Evolutionary conservation across 2,113 vertebrate genomes (phyloP).

Genomic region (Leucopsar rothschildi): DNA sequence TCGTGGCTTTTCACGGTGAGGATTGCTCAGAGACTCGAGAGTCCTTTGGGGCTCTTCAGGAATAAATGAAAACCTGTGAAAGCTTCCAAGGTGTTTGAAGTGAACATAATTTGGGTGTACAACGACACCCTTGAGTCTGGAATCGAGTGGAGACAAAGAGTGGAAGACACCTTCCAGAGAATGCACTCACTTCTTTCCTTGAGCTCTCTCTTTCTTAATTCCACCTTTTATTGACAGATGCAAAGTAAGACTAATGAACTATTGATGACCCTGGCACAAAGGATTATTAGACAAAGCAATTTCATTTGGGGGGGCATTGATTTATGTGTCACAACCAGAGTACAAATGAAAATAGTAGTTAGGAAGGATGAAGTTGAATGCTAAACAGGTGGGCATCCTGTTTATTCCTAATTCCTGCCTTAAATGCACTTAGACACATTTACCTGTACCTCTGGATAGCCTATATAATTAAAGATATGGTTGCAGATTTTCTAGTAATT

Average conservation of each 20-base stretch:
- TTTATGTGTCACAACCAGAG: not conserved
- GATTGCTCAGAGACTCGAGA: not conserved
- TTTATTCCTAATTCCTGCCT: not conserved
- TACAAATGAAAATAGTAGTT: not conserved
- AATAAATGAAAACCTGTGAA: not conserved
- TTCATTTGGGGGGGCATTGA: constrained; percentile 40
- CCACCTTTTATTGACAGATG: constrained; percentile 12
- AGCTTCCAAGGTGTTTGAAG: not conserved
- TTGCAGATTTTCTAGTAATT: not conserved
- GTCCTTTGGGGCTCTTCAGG: not conserved
- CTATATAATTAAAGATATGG: fast-evolving
- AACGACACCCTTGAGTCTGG: not conserved
- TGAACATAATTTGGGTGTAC: not conserved
- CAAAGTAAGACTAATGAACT: constrained; percentile 57
- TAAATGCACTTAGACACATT: not conserved
- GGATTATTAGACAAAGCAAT: constrained; percentile 48
- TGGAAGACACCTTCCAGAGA: not conserved
- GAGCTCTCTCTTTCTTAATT: not conserved
- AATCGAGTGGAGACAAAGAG: not conserved
- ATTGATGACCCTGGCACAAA: constrained; percentile 37
- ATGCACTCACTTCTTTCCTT: not conserved
- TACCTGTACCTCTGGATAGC: not conserved
- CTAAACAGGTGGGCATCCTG: not conserved
- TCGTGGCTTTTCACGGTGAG: not conserved
- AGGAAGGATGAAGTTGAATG: constrained; percentile 1